These are phyloP conservation scores for Amblyjoppa fuscipennis DNA, from an alignment of 2,888 invertebrate genomes.

Conservation along the genomic window DNA sequence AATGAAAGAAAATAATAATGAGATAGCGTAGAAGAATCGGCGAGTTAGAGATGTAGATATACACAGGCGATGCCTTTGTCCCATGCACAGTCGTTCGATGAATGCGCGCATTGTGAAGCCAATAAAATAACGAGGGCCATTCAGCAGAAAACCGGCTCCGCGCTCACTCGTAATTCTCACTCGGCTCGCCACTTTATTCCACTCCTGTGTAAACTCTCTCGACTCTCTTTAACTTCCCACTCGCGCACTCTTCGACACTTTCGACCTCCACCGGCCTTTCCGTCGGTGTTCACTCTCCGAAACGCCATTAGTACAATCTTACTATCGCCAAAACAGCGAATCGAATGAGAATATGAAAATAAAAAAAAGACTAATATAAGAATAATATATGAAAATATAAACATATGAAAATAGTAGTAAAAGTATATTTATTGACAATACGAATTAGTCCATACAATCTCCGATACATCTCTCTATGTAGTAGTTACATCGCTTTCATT, in stretches of 20 bases:
- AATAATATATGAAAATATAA: too few relatives aligned
- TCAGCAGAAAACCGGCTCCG: slow-evolving; percentile 53
- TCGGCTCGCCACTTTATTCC: slow-evolving; percentile 49
- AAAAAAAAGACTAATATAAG: too few relatives aligned
- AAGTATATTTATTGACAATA: too few relatives aligned
- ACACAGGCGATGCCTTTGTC: slow-evolving; percentile 60
- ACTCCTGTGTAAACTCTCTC: slow-evolving; percentile 54
- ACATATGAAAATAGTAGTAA: too few relatives aligned
- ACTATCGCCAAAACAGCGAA: background rate
- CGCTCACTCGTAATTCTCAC: slow-evolving; percentile 37
- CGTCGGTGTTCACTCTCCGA: background rate
- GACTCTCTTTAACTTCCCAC: slow-evolving; percentile 30
- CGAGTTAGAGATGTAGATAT: slow-evolving; percentile 40
- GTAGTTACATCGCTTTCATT: too few relatives aligned
- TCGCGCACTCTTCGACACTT: slow-evolving; percentile 28
- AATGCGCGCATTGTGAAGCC: slow-evolving; percentile 68
- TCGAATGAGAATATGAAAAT: background rate
- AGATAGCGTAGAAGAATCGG: slow-evolving; percentile 29
- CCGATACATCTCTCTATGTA: too few relatives aligned
- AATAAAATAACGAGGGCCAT: slow-evolving; percentile 69
- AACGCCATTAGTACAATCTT: background rate
- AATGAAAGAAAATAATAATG: slow-evolving; percentile 18
- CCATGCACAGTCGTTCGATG: slow-evolving; percentile 58
- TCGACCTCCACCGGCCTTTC: background rate
- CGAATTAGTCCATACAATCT: too few relatives aligned